Conservation (phyloP, 2,888 invertebrate genomes). For the Habrosyne pyritoides region DNA sequence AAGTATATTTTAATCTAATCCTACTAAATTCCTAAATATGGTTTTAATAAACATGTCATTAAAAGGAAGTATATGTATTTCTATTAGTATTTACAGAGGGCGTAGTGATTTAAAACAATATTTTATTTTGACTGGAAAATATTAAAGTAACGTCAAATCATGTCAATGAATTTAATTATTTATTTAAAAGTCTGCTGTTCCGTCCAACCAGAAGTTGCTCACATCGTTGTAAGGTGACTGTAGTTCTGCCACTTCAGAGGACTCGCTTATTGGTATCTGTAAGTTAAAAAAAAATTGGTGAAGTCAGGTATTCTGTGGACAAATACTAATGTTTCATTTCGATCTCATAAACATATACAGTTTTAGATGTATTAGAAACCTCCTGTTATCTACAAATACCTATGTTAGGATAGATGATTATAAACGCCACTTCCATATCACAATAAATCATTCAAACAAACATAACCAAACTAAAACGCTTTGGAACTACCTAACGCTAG, state of each 20-base stretch:
- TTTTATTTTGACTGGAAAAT: not conserved
- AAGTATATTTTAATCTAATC: not conserved
- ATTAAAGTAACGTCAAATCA: not conserved
- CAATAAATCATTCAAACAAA: too few relatives aligned
- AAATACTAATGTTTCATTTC: not conserved
- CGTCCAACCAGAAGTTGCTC: conserved; percentile 57
- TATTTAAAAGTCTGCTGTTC: conserved; percentile 14
- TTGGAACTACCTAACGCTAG: too few relatives aligned
- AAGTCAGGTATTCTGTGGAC: conserved; percentile 1
- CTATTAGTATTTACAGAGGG: not conserved
- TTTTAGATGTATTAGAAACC: too few relatives aligned
- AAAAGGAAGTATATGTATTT: not conserved
- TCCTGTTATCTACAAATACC: too few relatives aligned
- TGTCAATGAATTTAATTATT: not conserved
- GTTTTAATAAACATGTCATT: not conserved
- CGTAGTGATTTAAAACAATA: not conserved
- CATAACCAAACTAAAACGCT: too few relatives aligned
- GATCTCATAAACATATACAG: too few relatives aligned
- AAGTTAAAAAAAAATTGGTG: conserved; percentile 17
- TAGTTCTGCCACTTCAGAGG: conserved; percentile 55
- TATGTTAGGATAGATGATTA: too few relatives aligned
- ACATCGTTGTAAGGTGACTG: conserved; percentile 67
- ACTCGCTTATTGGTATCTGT: conserved; percentile 29
- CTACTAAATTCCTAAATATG: too few relatives aligned
- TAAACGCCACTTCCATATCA: too few relatives aligned